These are phyloP conservation scores for Natrix natrix DNA, from an alignment of 2,797 vertebrate genomes.

Conservation along the genomic window DNA sequence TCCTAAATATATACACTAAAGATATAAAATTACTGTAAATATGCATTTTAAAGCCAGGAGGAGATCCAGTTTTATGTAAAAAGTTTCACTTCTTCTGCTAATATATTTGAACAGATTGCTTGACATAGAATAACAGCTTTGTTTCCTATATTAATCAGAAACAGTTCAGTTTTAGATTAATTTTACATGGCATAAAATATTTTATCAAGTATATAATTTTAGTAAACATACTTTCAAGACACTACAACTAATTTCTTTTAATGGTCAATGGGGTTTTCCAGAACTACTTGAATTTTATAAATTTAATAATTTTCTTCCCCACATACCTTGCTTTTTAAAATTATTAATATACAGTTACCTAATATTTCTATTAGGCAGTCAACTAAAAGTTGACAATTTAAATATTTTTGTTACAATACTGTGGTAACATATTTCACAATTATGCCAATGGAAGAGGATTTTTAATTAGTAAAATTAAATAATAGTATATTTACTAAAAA, in stretches of 20 bases:
- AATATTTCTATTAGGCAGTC: background rate
- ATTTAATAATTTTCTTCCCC: background rate
- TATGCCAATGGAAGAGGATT: background rate
- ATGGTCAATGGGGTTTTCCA: conserved; percentile 49
- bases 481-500: background rate
- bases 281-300: conserved; percentile 16
- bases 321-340: background rate
- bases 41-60: conserved; percentile 47
- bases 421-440: background rate
- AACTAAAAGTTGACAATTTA: background rate
- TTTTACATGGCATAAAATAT: conserved; percentile 27
- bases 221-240: conserved; percentile 40
- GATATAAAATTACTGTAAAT: conserved; percentile 46
- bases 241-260: conserved; percentile 32
- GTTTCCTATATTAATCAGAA: background rate
- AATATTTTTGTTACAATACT: conserved; percentile 33
- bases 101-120: conserved; percentile 26
- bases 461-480: background rate
- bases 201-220: conserved; percentile 35
- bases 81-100: conserved; percentile 45
- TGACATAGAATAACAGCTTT: conserved; percentile 12
- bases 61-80: conserved; percentile 28
- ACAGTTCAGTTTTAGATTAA: conserved; percentile 33
- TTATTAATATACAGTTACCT: background rate
- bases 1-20: conserved; percentile 36